phyloP scores from a whole-genome alignment of 2,797 vertebrate genomes.

The Linurgus olivaceus region DNA sequence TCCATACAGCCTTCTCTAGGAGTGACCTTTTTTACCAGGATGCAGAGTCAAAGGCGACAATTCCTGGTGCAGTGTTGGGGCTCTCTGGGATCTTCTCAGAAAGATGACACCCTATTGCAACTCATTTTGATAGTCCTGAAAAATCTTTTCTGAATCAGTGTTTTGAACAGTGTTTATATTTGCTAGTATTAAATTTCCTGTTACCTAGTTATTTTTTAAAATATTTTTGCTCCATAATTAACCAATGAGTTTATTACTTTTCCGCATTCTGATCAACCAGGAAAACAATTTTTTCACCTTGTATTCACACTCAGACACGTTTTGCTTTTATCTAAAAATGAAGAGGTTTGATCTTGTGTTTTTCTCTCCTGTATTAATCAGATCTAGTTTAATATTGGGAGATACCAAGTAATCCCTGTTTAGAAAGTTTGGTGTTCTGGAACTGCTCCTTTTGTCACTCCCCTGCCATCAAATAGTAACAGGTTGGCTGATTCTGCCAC shows the following conservation, averaged over 20 bases:
- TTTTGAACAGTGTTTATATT: slow-evolving; percentile 41
- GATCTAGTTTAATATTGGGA: background rate
- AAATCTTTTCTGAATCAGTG: slow-evolving; percentile 21
- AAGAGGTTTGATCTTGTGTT: background rate
- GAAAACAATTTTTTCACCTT: slow-evolving; percentile 28
- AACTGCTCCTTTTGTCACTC: background rate
- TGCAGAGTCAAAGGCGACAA: background rate
- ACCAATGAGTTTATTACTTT: slow-evolving; percentile 59
- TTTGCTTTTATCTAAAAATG: slow-evolving; percentile 21
- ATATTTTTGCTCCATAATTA: slow-evolving; percentile 54
- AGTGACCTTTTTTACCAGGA: background rate
- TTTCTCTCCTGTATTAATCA: background rate
- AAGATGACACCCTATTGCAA: background rate
- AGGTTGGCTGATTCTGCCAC: background rate
- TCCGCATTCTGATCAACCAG: slow-evolving; percentile 52
- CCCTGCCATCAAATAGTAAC: background rate
- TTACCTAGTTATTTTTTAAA: slow-evolving; percentile 58
- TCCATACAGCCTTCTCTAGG: background rate
- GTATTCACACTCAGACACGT: background rate
- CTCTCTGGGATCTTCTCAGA: background rate
- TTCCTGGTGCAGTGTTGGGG: background rate
- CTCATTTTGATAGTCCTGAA: background rate
- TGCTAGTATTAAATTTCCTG: slow-evolving; percentile 52
- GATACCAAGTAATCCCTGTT: background rate
- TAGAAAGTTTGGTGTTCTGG: background rate